Conservation (phyloP, 2,888 invertebrate genomes). For the Atethmia centrago region DNA sequence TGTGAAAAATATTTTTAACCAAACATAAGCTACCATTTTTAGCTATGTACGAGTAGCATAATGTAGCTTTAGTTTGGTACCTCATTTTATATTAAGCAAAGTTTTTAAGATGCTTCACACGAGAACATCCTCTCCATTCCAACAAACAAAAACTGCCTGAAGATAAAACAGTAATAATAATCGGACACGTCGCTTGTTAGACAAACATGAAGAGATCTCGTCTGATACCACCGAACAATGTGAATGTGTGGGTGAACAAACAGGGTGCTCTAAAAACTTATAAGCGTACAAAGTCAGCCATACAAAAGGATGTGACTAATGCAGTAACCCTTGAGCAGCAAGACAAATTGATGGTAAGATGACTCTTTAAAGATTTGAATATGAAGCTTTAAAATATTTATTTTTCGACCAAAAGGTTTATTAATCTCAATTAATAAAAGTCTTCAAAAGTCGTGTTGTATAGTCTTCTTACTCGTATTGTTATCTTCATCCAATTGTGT, state of each 20-base stretch:
- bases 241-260: conserved; percentile 83
- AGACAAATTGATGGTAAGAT: conserved; percentile 83
- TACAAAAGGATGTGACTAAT: conserved; percentile 81
- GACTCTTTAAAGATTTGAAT: conserved; percentile 65
- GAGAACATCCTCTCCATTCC: conserved; percentile 71
- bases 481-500: conserved; percentile 7
- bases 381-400: conserved; percentile 60
- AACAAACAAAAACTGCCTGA: conserved; percentile 68
- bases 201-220: conserved; percentile 87
- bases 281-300: conserved; percentile 57
- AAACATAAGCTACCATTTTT: background rate
- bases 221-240: conserved; percentile 86
- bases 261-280: conserved; percentile 74
- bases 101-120: background rate
- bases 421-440: conserved; percentile 57
- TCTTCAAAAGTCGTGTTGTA: background rate
- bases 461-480: conserved; percentile 23
- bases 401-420: conserved; percentile 40
- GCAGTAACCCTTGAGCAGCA: conserved; percentile 68
- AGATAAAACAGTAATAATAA: conserved; percentile 88
- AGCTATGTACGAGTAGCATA: too few species aligned
- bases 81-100: background rate
- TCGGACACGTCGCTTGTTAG: conserved; percentile 90
- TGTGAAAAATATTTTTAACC: background rate
- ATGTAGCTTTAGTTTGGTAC: too few species aligned